These are phyloP conservation scores for Dipodomys merriami DNA, from an alignment of 2,113 vertebrate genomes.

Conservation along the genomic window DNA sequence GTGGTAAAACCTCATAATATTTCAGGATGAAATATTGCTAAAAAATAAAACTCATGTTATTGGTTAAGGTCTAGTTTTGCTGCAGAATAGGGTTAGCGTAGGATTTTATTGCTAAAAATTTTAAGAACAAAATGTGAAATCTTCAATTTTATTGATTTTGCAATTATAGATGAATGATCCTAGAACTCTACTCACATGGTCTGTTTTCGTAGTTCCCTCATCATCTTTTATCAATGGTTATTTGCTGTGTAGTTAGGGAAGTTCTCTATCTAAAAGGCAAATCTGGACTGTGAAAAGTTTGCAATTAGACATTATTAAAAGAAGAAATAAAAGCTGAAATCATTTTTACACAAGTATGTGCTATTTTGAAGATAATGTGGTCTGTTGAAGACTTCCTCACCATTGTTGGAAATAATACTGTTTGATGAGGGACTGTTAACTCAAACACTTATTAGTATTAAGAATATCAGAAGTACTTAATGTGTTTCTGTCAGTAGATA, in stretches of 20 bases:
- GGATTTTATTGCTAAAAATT: conserved; percentile 36
- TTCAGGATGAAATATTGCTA: conserved; percentile 22
- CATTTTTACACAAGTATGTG: background rate
- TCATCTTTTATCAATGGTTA: background rate
- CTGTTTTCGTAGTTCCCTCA: background rate
- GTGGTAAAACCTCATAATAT: background rate
- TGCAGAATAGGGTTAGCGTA: conserved; percentile 26
- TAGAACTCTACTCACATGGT: background rate
- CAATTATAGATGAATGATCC: background rate
- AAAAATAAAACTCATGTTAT: background rate
- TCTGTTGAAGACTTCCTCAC: background rate
- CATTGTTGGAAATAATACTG: background rate
- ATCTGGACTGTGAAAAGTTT: background rate
- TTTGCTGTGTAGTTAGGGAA: background rate
- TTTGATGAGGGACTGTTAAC: conserved; percentile 42
- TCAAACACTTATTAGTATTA: conserved; percentile 31
- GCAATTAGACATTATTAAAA: background rate
- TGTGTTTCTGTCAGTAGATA: background rate
- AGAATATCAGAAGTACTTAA: conserved; percentile 17
- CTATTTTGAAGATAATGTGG: background rate
- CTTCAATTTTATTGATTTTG: conserved; percentile 29
- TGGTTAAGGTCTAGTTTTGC: background rate
- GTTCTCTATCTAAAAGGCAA: background rate
- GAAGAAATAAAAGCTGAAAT: conserved; percentile 30
- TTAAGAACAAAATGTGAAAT: conserved; percentile 18